These are phyloP conservation scores for Sesia apiformis DNA, from an alignment of 2,888 invertebrate species.

Conservation along the genomic window DNA sequence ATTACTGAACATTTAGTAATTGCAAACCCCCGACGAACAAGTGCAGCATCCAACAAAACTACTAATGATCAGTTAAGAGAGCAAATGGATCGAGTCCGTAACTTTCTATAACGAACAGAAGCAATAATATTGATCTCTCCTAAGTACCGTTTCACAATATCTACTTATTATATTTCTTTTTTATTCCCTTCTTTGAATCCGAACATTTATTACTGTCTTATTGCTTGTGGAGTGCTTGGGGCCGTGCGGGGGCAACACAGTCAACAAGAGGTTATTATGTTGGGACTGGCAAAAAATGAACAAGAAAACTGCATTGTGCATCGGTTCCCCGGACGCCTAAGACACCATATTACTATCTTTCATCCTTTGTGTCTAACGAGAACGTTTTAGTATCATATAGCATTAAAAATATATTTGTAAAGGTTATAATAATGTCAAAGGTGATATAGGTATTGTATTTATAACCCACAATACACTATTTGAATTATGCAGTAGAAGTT, in stretches of 20 bases:
- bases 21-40: not conserved
- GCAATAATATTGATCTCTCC: slow-evolving; percentile 56
- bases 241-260: slow-evolving; percentile 48
- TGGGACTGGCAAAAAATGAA: slow-evolving; percentile 63
- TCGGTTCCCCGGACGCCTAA: slow-evolving; percentile 24
- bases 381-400: too few relatives aligned
- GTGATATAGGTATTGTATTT: too few relatives aligned
- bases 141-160: slow-evolving; percentile 56
- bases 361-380: too few relatives aligned
- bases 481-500: too few relatives aligned
- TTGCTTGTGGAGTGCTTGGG: slow-evolving; percentile 63
- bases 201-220: slow-evolving; percentile 73
- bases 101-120: slow-evolving; percentile 28
- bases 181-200: slow-evolving; percentile 59
- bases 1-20: too few relatives aligned
- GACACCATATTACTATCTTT: not conserved
- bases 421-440: too few relatives aligned
- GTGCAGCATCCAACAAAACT: slow-evolving; percentile 9
- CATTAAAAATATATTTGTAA: too few relatives aligned
- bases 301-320: slow-evolving; percentile 48
- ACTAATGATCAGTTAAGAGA: slow-evolving; percentile 30
- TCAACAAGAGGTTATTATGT: slow-evolving; percentile 71
- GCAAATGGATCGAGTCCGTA: slow-evolving; percentile 29
- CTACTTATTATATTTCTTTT: slow-evolving; percentile 62
- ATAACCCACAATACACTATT: too few relatives aligned